phyloP scores from a whole-genome alignment of 2,113 vertebrate species.

The Melanotaenia duboulayi region DNA sequence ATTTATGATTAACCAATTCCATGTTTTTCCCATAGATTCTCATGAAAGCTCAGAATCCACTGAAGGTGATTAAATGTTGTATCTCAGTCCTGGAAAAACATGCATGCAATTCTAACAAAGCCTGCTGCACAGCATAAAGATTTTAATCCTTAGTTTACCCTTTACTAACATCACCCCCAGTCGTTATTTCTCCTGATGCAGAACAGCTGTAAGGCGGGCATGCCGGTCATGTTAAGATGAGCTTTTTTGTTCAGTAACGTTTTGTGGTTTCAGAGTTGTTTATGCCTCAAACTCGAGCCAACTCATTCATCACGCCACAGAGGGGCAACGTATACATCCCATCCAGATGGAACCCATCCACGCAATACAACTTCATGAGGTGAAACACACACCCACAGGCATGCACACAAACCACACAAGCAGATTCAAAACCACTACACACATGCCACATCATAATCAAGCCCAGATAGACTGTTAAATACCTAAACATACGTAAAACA shows the following conservation, averaged over 20 bases:
- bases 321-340: conserved; percentile 31
- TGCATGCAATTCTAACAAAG: conserved; percentile 56
- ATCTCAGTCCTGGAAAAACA: conserved; percentile 60
- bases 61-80: conserved; percentile 78
- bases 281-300: conserved; percentile 70
- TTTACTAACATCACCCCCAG: neutral
- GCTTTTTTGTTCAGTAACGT: conserved; percentile 18
- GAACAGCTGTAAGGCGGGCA: neutral
- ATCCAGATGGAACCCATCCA: conserved; percentile 37
- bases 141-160: conserved; percentile 14
- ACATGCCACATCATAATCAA: conserved; percentile 6
- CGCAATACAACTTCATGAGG: conserved; percentile 58
- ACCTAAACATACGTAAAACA: conserved; percentile 5
- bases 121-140: neutral
- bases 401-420: conserved; percentile 9
- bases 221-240: neutral
- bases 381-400: conserved; percentile 41
- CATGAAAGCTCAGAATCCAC: conserved; percentile 81
- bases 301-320: conserved; percentile 71
- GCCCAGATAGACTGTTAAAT: conserved; percentile 31
- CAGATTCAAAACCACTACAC: conserved; percentile 14
- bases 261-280: conserved; percentile 75
- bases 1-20: conserved; percentile 50
- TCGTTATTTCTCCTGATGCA: neutral
- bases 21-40: conserved; percentile 79